Percentiles rank a stretch among this genome's conserved stretches.
These are phyloP conservation scores for Micromesistius poutassou DNA, from an alignment of 2,797 vertebrate species.

Conservation along the genomic window DNA sequence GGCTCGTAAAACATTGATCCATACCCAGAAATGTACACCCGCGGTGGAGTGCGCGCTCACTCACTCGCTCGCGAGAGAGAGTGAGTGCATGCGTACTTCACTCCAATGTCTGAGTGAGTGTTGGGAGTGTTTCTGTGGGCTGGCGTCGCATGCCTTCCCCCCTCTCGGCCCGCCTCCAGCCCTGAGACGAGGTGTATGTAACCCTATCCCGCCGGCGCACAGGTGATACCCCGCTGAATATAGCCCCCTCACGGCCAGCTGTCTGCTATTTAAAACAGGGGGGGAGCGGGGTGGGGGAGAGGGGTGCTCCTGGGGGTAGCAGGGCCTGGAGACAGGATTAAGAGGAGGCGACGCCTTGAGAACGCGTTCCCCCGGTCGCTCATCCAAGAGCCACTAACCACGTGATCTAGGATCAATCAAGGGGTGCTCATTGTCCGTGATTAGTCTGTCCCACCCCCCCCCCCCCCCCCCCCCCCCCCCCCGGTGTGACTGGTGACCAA, in stretches of 20 bases:
- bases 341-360: constrained; percentile 14
- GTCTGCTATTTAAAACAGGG: constrained; percentile 77
- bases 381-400: neutral
- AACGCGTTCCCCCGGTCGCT: neutral
- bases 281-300: constrained; percentile 28
- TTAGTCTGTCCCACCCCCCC: no score
- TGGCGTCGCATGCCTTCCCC: neutral
- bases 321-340: constrained; percentile 25
- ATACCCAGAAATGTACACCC: no score
- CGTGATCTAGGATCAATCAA: neutral
- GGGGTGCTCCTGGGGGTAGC: constrained; percentile 20
- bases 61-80: no score
- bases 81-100: no score
- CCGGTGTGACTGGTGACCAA: neutral
- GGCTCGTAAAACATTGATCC: no score
- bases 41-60: no score
- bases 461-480: no score
- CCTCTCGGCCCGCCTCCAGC: no score
- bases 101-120: no score
- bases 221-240: constrained; percentile 78
- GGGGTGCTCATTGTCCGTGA: no score
- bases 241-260: constrained; percentile 74
- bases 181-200: constrained; percentile 53
- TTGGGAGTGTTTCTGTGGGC: no score
- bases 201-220: constrained; percentile 66